A percentile compares a stretch with the other conserved stretches of the same genome.
Conservation (phyloP, 2,797 vertebrate genomes). For the Myotis planiceps region DNA sequence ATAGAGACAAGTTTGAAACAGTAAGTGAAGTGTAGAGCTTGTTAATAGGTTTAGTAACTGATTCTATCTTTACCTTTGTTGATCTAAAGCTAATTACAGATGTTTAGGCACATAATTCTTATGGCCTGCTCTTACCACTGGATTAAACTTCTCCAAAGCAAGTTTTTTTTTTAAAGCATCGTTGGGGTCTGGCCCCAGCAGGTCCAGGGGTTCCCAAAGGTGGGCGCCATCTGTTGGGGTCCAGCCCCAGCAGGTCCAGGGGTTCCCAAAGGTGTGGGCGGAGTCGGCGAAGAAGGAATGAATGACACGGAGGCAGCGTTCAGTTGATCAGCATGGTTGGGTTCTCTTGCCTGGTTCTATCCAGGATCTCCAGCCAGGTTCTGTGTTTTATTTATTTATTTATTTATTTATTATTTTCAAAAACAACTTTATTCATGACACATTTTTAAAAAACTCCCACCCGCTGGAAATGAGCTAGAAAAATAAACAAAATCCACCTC, state of each 20-base stretch:
- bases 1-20: not conserved
- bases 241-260: no score
- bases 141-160: not conserved
- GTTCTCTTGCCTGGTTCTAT: no score
- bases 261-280: no score
- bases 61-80: not conserved
- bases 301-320: no score
- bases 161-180: no score
- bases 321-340: no score
- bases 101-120: not conserved
- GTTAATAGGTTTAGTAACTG: not conserved
- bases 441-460: slow-evolving; percentile 80
- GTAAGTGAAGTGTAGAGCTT: not conserved
- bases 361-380: no score
- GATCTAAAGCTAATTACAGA: not conserved
- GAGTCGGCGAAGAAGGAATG: no score
- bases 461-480: slow-evolving; percentile 81
- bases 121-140: not conserved
- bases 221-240: no score
- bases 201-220: no score
- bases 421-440: slow-evolving; percentile 86
- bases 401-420: slow-evolving; percentile 77
- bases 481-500: slow-evolving; percentile 81
- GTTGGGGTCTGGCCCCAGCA: no score
- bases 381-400: no score